Percentiles rank a stretch among this genome's conserved stretches.
Evolutionary conservation across 2,797 vertebrate species (phyloP).

Genomic region (Acrossocheilus fasciatus): DNA sequence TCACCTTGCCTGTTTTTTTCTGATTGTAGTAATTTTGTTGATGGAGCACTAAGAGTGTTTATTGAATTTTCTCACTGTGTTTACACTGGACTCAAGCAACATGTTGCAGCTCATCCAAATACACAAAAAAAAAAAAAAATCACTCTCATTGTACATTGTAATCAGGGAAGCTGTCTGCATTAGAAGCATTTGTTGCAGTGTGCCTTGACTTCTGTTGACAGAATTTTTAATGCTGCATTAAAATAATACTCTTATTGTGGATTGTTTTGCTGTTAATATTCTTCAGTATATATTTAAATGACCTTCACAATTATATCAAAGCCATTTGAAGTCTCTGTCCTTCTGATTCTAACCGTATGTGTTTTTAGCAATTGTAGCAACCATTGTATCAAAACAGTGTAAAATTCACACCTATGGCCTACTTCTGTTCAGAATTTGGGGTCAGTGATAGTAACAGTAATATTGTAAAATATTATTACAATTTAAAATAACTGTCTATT

Average conservation of each 20-base stretch:
- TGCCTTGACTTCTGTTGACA: background rate
- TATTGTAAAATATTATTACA: background rate
- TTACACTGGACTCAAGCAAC: background rate
- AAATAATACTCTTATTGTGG: background rate
- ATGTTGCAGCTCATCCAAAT: background rate
- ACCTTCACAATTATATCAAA: background rate
- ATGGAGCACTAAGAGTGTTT: background rate
- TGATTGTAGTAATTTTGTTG: conserved; percentile 42
- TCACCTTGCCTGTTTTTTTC: conserved; percentile 35
- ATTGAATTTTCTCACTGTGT: background rate
- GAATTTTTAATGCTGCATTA: background rate
- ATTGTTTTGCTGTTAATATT: background rate
- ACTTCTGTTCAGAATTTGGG: background rate
- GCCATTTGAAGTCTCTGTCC: background rate
- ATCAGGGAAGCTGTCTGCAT: background rate
- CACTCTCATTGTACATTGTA: background rate
- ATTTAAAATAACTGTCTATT: background rate
- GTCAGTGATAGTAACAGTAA: background rate
- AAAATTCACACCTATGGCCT: background rate
- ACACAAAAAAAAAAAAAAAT: background rate
- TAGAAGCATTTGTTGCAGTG: background rate
- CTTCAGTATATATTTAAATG: background rate
- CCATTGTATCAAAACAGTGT: background rate
- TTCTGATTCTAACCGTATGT: background rate
- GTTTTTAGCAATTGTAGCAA: background rate